Evolutionary conservation across 2,797 vertebrate genomes (phyloP).

Genomic region (Crocodylus rhombifer): DNA sequence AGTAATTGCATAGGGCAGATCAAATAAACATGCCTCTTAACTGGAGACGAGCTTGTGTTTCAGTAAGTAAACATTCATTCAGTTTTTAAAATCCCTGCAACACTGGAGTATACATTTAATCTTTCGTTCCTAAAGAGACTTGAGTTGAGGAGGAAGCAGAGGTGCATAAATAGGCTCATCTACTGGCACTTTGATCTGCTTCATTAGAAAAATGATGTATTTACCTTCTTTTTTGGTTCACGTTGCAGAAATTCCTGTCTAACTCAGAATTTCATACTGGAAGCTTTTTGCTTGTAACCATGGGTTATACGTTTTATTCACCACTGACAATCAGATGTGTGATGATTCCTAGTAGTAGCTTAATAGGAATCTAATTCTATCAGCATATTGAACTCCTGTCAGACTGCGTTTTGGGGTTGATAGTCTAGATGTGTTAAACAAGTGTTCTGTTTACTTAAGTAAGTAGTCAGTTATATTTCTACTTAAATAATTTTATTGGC

Average conservation of each 20-base stretch:
- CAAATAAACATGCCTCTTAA: not conserved
- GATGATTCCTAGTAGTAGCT: not conserved
- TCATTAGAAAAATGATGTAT: not conserved
- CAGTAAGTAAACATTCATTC: not conserved
- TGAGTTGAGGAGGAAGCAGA: not conserved
- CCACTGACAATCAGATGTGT: not conserved
- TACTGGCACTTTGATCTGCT: not conserved
- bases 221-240: not conserved
- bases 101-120: not conserved
- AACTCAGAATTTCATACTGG: not conserved
- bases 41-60: conserved; percentile 49
- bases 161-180: not conserved
- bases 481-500: not conserved
- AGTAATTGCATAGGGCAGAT: conserved; percentile 75
- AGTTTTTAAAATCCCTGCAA: not conserved
- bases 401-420: conserved; percentile 29
- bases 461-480: not conserved
- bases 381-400: not conserved
- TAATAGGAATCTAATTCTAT: not conserved
- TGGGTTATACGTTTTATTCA: not conserved
- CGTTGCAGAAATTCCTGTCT: not conserved
- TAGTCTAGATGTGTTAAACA: not conserved
- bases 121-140: not conserved
- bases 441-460: not conserved
- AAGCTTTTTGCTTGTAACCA: not conserved